Percentiles rank a stretch among this genome's conserved stretches.
phyloP scores from a whole-genome alignment of 2,797 vertebrate species.

The Acridotheres tristis region DNA sequence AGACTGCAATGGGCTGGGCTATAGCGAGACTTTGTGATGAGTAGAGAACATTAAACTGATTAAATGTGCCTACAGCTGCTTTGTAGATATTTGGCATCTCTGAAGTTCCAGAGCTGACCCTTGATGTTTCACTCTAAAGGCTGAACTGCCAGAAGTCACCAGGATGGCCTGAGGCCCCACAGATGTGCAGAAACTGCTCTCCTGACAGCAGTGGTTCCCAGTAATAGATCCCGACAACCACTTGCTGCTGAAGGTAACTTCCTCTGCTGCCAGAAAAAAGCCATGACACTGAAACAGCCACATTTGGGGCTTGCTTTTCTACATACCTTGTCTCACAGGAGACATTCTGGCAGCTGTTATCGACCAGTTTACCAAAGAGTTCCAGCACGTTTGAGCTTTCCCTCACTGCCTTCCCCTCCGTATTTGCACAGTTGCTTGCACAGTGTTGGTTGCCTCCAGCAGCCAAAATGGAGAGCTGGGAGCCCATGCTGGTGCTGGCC shows the following conservation, averaged over 20 bases:
- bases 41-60: background rate
- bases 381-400: background rate
- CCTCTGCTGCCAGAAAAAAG: background rate
- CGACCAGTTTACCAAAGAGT: background rate
- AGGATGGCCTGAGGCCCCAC: background rate
- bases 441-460: fast-evolving
- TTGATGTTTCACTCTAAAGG: background rate
- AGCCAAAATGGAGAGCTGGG: background rate
- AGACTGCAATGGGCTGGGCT: background rate
- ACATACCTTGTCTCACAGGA: background rate
- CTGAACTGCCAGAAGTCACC: background rate
- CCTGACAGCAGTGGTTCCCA: background rate
- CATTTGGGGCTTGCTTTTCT: background rate
- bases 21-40: background rate
- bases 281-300: background rate
- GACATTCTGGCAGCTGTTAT: background rate
- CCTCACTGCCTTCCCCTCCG: background rate
- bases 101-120: background rate
- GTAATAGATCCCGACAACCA: background rate
- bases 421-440: background rate
- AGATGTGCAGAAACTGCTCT: background rate
- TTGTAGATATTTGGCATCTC: background rate
- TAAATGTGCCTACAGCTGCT: background rate
- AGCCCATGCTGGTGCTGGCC: background rate
- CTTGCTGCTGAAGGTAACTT: background rate